Conservation (phyloP, 2,113 vertebrate genomes). For the Toxotes chatareus region DNA sequence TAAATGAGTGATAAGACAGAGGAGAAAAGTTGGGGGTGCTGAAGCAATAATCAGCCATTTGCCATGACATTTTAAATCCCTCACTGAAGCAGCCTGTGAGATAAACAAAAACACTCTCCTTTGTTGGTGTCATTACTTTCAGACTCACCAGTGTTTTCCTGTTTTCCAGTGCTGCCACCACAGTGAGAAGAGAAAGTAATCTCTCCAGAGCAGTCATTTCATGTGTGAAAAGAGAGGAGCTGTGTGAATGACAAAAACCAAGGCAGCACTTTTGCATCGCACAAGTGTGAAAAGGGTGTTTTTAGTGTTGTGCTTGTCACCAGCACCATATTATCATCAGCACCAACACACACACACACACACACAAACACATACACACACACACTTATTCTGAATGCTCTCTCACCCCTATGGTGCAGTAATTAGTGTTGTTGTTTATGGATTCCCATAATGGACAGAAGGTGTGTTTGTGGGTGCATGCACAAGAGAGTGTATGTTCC, state of each 20-base stretch:
- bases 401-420: conserved; percentile 54
- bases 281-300: conserved; percentile 2
- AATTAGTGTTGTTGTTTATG: conserved; percentile 63
- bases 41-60: conserved; percentile 7
- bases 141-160: conserved; percentile 9
- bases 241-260: conserved; percentile 18
- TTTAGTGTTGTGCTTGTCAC: conserved; percentile 13
- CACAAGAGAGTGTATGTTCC: not conserved
- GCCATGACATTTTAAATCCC: conserved; percentile 13
- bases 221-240: conserved; percentile 33
- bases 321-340: conserved; percentile 6
- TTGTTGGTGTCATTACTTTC: conserved; percentile 33
- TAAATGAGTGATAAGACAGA: conserved; percentile 11
- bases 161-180: conserved; percentile 13
- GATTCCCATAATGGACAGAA: conserved; percentile 49
- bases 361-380: conserved; percentile 13
- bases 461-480: conserved; percentile 33
- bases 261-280: not conserved
- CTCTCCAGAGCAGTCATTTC: conserved; percentile 18
- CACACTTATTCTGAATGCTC: conserved; percentile 29
- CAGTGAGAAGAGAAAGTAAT: conserved; percentile 6
- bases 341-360: not conserved
- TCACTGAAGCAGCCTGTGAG: conserved; percentile 14
- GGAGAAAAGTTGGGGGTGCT: not conserved
- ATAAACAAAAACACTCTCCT: conserved; percentile 23